A percentile compares a stretch with the other conserved stretches of the same genome.
Conservation (phyloP, 1,140 invertebrate genomes). For the Drosophila sucinea region DNA sequence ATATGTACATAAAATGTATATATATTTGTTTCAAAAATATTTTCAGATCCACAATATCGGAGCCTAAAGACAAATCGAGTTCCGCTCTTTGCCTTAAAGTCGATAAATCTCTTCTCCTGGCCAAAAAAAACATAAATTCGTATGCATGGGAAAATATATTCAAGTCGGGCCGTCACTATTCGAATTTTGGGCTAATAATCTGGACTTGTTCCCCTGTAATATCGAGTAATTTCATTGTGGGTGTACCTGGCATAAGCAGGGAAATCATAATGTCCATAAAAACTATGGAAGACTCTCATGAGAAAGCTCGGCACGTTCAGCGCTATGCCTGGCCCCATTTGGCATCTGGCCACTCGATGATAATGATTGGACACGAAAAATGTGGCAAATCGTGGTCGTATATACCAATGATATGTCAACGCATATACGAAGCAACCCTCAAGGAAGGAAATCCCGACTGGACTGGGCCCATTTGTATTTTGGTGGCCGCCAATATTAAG, state of each 20-base stretch:
- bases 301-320: conserved; percentile 36
- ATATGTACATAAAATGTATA: too few species aligned
- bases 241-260: neutral
- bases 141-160: neutral
- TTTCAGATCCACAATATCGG: too few species aligned
- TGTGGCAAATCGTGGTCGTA: conserved; percentile 70
- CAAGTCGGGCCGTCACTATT: neutral
- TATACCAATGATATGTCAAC: conserved; percentile 56
- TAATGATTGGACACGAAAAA: conserved; percentile 41
- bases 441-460: neutral
- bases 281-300: neutral
- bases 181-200: neutral
- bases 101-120: too few species aligned
- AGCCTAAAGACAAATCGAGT: too few species aligned
- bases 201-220: neutral
- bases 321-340: conserved; percentile 63
- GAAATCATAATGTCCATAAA: neutral
- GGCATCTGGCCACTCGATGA: conserved; percentile 42
- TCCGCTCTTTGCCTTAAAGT: too few species aligned
- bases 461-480: conserved; percentile 54
- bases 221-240: neutral
- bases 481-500: conserved; percentile 32
- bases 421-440: conserved; percentile 2
- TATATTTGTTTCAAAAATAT: too few species aligned
- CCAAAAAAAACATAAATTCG: neutral